A percentile compares a stretch with the other conserved stretches of the same genome.
Evolutionary conservation across 2,888 invertebrate species (phyloP).

Genomic region (Diadromus collaris): DNA sequence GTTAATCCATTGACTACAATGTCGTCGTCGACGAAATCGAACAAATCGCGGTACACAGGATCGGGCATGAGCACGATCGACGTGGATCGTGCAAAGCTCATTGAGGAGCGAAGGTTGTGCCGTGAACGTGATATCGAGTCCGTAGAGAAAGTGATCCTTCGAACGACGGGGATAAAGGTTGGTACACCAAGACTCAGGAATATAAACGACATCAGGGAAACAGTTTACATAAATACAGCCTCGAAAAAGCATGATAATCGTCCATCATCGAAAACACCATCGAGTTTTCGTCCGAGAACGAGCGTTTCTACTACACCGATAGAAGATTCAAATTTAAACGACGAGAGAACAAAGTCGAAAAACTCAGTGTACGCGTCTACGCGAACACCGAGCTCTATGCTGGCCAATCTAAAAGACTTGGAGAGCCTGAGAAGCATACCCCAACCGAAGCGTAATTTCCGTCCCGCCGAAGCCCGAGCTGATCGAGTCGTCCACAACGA

Average conservation of each 20-base stretch:
- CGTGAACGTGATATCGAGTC: conserved; percentile 72
- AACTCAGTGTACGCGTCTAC: conserved; percentile 43
- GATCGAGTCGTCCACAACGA: conserved; percentile 30
- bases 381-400: conserved; percentile 68
- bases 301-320: conserved; percentile 17
- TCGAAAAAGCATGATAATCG: conserved; percentile 37
- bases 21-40: conserved; percentile 27
- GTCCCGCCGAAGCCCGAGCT: not conserved
- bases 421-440: conserved; percentile 73
- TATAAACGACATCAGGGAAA: conserved; percentile 74
- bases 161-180: conserved; percentile 71
- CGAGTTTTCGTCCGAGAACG: conserved; percentile 24
- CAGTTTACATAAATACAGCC: conserved; percentile 67
- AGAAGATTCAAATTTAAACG: conserved; percentile 16
- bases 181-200: conserved; percentile 72
- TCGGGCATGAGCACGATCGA: conserved; percentile 64
- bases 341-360: not conserved
- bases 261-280: not conserved
- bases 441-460: conserved; percentile 62
- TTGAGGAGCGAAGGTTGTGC: conserved; percentile 70
- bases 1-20: not conserved
- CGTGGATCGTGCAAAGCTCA: conserved; percentile 68
- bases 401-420: conserved; percentile 74
- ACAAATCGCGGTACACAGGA: conserved; percentile 62
- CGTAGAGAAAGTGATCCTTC: conserved; percentile 70